phyloP scores from a whole-genome alignment of 2,113 vertebrate genomes.

The Limanda limanda region DNA sequence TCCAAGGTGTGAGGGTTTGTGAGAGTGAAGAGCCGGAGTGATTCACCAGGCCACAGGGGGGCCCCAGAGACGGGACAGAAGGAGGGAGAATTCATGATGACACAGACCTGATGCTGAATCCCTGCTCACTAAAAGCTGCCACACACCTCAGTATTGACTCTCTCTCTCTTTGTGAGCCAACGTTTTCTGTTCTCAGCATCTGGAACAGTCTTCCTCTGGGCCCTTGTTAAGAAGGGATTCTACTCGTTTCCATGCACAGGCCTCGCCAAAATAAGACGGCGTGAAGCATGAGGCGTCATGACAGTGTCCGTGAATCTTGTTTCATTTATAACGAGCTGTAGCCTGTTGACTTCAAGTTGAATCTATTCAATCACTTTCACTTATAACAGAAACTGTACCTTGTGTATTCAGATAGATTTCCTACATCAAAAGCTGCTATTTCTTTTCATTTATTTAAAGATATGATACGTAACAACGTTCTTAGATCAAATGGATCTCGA shows the following conservation, averaged over 20 bases:
- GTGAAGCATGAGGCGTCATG: too few species aligned
- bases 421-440: too few species aligned
- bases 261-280: not conserved
- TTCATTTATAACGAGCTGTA: too few species aligned
- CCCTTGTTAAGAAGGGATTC: not conserved
- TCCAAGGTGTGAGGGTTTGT: conserved; percentile 4
- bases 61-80: conserved; percentile 77
- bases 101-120: conserved; percentile 2
- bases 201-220: too few species aligned
- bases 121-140: conserved; percentile 14
- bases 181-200: not conserved
- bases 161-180: not conserved
- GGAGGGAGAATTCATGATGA: conserved; percentile 32
- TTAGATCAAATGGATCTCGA: too few species aligned
- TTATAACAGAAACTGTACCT: too few species aligned
- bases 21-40: conserved; percentile 49
- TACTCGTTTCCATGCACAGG: not conserved
- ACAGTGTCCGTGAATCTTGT: too few species aligned
- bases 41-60: conserved; percentile 80
- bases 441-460: too few species aligned
- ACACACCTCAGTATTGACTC: not conserved
- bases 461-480: too few species aligned
- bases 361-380: too few species aligned
- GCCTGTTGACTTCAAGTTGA: too few species aligned
- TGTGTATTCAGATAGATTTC: too few species aligned